These are phyloP conservation scores for Climacteris rufus DNA, from an alignment of 2,113 vertebrate genomes.

Conservation along the genomic window DNA sequence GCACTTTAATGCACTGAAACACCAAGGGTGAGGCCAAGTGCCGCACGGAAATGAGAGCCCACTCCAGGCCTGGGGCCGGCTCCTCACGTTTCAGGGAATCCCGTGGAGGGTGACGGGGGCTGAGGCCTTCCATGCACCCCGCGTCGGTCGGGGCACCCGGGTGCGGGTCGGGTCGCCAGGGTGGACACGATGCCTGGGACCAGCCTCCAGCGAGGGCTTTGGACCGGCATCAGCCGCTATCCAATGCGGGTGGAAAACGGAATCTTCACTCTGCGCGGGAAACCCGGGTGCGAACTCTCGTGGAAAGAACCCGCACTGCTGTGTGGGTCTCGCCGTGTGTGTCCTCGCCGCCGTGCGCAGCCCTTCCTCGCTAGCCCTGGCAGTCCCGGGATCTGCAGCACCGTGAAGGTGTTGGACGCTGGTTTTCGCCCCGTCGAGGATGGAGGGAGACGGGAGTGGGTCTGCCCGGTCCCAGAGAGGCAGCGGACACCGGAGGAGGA, in stretches of 20 bases:
- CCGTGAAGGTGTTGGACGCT: fast-evolving
- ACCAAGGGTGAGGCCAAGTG: neutral
- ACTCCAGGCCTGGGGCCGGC: neutral
- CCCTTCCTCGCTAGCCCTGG: neutral
- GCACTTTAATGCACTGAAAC: neutral
- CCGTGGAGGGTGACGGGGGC: fast-evolving
- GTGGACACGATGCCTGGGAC: neutral
- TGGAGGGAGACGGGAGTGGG: no score
- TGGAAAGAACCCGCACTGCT: neutral
- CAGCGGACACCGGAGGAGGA: neutral
- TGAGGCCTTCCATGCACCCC: neutral
- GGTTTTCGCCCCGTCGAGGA: neutral
- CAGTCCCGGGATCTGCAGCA: no score
- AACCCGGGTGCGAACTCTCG: neutral
- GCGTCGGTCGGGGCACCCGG: neutral
- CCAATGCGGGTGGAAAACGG: neutral
- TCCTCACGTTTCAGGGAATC: neutral
- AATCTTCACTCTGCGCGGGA: neutral
- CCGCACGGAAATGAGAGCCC: neutral
- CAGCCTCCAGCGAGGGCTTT: neutral
- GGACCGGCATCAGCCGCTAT: neutral
- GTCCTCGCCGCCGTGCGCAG: neutral
- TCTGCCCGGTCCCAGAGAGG: neutral
- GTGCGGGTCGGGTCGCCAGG: neutral
- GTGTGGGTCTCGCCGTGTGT: fast-evolving